A percentile compares a stretch with the other conserved stretches of the same genome.
phyloP scores from a whole-genome alignment of 2,797 vertebrate genomes.

The Acipenser ruthenus region DNA sequence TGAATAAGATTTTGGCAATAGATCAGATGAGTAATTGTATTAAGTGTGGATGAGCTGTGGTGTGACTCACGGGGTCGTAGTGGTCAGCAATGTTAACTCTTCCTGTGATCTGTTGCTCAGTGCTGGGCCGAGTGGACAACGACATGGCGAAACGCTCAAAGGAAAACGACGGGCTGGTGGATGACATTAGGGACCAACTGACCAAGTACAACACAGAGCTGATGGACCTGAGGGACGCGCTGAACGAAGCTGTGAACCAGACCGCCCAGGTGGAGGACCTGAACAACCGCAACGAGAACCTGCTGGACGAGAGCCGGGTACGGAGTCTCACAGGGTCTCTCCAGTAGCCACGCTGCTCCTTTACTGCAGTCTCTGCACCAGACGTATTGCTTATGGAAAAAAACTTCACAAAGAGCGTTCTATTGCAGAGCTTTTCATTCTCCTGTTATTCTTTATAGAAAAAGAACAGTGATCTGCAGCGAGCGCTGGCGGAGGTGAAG shows the following conservation, averaged over 20 bases:
- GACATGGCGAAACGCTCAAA: slow-evolving; percentile 54
- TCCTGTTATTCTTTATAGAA: slow-evolving; percentile 46
- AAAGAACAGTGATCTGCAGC: slow-evolving; percentile 55
- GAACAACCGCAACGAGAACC: slow-evolving; percentile 74
- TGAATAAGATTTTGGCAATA: too few relatives aligned
- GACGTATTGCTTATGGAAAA: too few relatives aligned
- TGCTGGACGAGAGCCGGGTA: slow-evolving; percentile 73
- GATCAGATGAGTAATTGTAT: too few relatives aligned
- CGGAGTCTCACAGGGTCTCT: slow-evolving; percentile 1
- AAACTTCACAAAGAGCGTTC: too few relatives aligned
- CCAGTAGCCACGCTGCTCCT: neutral
- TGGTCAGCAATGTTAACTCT: neutral
- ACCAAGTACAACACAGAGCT: slow-evolving; percentile 58
- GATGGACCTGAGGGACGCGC: slow-evolving; percentile 81
- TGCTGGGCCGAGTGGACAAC: slow-evolving; percentile 62
- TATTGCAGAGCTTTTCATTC: neutral
- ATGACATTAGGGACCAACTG: slow-evolving; percentile 51
- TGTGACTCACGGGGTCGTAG: too few relatives aligned
- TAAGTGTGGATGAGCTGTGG: too few relatives aligned
- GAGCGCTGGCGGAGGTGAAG: slow-evolving; percentile 52
- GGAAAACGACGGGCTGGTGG: slow-evolving; percentile 51
- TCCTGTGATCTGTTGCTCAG: slow-evolving; percentile 39
- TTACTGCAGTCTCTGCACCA: neutral
- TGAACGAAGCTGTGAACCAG: slow-evolving; percentile 78
- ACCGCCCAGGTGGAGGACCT: slow-evolving; percentile 65